These are phyloP conservation scores for Hemaris fuciformis DNA, from an alignment of 2,888 invertebrate genomes.

Conservation along the genomic window DNA sequence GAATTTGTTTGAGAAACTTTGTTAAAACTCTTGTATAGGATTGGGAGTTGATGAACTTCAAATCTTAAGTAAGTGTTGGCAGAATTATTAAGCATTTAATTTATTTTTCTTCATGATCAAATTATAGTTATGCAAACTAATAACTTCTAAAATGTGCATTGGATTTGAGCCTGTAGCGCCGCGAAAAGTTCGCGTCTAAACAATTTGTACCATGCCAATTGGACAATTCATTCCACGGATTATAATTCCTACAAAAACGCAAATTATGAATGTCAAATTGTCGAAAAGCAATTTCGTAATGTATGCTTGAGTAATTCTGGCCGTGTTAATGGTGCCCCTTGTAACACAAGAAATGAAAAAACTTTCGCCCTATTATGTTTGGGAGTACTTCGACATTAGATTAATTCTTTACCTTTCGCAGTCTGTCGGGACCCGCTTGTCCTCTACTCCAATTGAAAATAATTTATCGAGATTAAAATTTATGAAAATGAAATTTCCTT, in stretches of 20 bases:
- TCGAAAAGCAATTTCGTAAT: background rate
- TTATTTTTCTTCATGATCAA: no score
- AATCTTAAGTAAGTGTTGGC: no score
- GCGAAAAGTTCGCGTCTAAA: no score
- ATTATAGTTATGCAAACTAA: no score
- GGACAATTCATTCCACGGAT: no score
- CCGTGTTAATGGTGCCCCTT: background rate
- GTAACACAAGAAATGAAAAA: conserved; percentile 37
- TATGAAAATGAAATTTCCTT: conserved; percentile 50
- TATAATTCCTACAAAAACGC: background rate
- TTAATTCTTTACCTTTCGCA: conserved; percentile 50
- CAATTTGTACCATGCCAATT: no score
- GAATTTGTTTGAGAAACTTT: no score
- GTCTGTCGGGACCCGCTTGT: conserved; percentile 31
- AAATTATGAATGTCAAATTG: background rate
- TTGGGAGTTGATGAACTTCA: no score
- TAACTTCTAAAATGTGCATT: no score
- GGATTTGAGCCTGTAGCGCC: no score
- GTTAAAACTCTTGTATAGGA: no score
- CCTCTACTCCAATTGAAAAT: conserved; percentile 45
- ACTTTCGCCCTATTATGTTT: conserved; percentile 48
- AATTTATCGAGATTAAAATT: conserved; percentile 55
- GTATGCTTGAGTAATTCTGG: background rate
- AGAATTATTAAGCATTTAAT: no score
- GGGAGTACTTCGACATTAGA: conserved; percentile 47